phyloP scores from a whole-genome alignment of 2,888 invertebrate species.

The Arrhopalites spinosus region DNA sequence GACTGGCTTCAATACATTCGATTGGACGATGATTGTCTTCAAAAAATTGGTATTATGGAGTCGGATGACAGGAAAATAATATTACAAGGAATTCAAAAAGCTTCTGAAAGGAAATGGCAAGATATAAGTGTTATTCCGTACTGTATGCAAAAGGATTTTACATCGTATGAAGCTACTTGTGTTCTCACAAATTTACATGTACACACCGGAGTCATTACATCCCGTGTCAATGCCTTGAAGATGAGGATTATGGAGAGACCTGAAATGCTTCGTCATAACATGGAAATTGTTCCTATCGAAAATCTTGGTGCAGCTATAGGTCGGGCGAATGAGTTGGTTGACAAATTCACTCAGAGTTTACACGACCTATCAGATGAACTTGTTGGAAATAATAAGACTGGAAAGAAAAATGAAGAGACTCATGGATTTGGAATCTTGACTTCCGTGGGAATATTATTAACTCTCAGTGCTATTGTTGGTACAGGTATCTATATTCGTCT shows the following conservation, averaged over 20 bases:
- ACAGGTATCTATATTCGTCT: no score
- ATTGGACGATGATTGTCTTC: conserved; percentile 24
- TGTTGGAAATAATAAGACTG: background rate
- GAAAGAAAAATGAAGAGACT: background rate
- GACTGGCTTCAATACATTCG: conserved; percentile 23
- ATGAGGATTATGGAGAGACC: background rate
- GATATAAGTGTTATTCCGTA: conserved; percentile 1
- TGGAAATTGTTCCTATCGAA: conserved; percentile 18
- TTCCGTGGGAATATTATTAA: no score
- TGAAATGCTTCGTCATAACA: conserved; percentile 16
- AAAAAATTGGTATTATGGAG: conserved; percentile 21
- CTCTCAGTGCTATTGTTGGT: no score
- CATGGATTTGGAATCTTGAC: no score
- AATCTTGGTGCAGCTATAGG: background rate
- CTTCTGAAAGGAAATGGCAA: conserved; percentile 18
- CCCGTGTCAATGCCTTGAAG: background rate
- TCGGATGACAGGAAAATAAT: conserved; percentile 14
- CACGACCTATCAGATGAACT: background rate
- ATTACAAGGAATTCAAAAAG: background rate
- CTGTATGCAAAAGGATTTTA: conserved; percentile 10
- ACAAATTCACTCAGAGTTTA: background rate
- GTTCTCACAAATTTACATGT: conserved; percentile 26
- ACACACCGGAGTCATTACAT: conserved; percentile 10
- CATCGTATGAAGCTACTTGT: conserved; percentile 15
- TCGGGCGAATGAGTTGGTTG: background rate